Evolutionary conservation across 2,113 vertebrate genomes (phyloP).

Genomic region (Prolemur simus): DNA sequence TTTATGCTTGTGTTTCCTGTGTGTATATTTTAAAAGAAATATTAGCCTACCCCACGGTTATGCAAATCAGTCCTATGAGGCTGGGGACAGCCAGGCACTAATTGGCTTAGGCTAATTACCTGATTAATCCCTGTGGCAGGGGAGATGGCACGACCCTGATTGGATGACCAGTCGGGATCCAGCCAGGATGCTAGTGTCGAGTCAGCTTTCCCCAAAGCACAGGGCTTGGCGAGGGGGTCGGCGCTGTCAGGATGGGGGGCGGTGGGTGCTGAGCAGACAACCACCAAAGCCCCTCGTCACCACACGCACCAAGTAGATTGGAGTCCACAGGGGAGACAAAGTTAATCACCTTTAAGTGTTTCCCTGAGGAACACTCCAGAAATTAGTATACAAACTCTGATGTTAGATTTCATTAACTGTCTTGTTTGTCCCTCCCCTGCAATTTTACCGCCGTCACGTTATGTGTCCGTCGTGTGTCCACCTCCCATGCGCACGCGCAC

Average conservation of each 20-base stretch:
- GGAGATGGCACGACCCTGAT: not conserved
- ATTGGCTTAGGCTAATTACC: not conserved
- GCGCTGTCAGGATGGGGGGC: not conserved
- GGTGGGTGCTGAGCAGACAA: not conserved
- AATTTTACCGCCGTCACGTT: not conserved
- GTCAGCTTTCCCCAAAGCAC: not conserved
- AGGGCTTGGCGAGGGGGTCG: not conserved
- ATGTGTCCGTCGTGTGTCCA: rapidly evolving
- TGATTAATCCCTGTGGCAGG: not conserved
- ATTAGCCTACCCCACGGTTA: not conserved
- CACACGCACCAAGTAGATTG: rapidly evolving
- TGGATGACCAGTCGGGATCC: no score
- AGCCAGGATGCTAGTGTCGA: rapidly evolving
- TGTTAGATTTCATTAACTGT: not conserved
- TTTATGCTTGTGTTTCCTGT: not conserved
- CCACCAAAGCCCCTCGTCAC: not conserved
- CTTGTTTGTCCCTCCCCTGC: not conserved
- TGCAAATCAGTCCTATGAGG: not conserved
- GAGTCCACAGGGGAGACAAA: not conserved
- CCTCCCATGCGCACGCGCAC: rapidly evolving
- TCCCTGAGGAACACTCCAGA: not conserved
- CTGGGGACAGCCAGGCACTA: not conserved
- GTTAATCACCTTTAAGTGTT: not conserved
- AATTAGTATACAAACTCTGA: not conserved
- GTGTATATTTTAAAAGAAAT: not conserved